phyloP scores from a whole-genome alignment of 1,140 invertebrate species.

The Andrena cerasifolii region DNA sequence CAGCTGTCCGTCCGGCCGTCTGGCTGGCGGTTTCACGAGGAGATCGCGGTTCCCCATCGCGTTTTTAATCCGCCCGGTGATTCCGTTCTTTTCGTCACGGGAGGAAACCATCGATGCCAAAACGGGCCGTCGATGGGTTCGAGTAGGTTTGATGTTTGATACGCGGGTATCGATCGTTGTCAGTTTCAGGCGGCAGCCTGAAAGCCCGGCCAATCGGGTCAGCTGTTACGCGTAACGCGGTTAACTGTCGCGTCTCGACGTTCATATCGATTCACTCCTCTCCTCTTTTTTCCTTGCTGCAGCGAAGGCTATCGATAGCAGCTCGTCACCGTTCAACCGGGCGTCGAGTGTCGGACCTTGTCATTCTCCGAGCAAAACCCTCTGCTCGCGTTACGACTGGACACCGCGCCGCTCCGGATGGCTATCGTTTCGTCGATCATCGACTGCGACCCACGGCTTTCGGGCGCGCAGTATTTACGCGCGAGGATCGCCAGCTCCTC shows the following conservation, averaged over 20 bases:
- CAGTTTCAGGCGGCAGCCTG: slow-evolving; percentile 19
- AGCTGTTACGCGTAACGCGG: slow-evolving; percentile 57
- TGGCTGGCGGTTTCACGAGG: background rate
- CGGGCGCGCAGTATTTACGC: background rate
- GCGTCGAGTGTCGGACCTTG: slow-evolving; percentile 13
- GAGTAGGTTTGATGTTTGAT: background rate
- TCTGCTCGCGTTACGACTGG: slow-evolving; percentile 8
- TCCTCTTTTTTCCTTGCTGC: slow-evolving; percentile 16
- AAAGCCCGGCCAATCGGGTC: slow-evolving; percentile 50
- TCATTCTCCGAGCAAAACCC: background rate
- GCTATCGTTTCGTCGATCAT: slow-evolving; percentile 12
- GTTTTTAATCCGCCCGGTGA: slow-evolving; percentile 13
- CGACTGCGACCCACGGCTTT: background rate
- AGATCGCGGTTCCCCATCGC: background rate
- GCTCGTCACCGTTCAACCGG: slow-evolving; percentile 2
- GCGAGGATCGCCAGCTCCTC: too few species aligned
- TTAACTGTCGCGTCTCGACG: slow-evolving; percentile 66
- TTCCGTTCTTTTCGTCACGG: slow-evolving; percentile 23
- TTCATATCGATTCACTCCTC: slow-evolving; percentile 31
- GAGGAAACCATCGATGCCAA: slow-evolving; percentile 17
- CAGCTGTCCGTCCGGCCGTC: background rate
- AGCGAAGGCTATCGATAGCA: slow-evolving; percentile 6
- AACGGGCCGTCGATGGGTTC: slow-evolving; percentile 14
- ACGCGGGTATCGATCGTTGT: slow-evolving; percentile 42
- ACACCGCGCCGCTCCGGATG: too few species aligned